Percentiles rank a stretch among this genome's conserved stretches.
Conservation (phyloP, 2,797 vertebrate genomes). For the Aeoliscus strigatus region DNA sequence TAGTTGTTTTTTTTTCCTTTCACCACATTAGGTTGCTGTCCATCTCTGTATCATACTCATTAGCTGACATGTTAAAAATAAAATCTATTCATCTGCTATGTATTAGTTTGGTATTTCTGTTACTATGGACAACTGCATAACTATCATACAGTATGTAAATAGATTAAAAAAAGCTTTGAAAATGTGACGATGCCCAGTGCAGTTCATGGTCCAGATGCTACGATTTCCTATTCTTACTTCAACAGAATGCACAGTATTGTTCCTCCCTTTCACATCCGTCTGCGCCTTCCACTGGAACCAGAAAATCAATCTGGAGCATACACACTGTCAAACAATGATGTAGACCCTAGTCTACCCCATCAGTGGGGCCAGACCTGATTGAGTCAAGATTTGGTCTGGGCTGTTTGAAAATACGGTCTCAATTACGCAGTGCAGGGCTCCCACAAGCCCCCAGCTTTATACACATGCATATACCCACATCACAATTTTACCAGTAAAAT, state of each 20-base stretch:
- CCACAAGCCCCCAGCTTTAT: conserved; percentile 31
- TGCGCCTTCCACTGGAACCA: conserved; percentile 42
- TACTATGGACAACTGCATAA: conserved; percentile 1
- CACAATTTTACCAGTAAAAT: conserved; percentile 60
- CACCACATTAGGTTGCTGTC: background rate
- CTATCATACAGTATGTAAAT: background rate
- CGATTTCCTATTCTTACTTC: conserved; percentile 40
- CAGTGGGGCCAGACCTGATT: conserved; percentile 54
- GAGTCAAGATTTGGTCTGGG: conserved; percentile 62
- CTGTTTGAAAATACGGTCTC: conserved; percentile 65
- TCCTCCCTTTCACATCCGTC: conserved; percentile 47
- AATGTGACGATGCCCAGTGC: too few relatives aligned
- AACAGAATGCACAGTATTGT: conserved; percentile 26
- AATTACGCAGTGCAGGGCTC: conserved; percentile 50
- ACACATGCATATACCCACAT: conserved; percentile 43
- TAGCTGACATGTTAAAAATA: too few relatives aligned
- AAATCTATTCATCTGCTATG: too few relatives aligned
- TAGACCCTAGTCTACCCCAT: conserved; percentile 50
- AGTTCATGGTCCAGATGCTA: conserved; percentile 45
- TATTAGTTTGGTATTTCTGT: too few relatives aligned
- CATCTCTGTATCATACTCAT: conserved; percentile 25
- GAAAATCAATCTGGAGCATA: conserved; percentile 53
- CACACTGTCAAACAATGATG: conserved; percentile 60
- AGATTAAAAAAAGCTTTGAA: background rate
- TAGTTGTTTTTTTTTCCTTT: too few relatives aligned